phyloP scores from a whole-genome alignment of 2,797 vertebrate species.

The Limnodromus scolopaceus region DNA sequence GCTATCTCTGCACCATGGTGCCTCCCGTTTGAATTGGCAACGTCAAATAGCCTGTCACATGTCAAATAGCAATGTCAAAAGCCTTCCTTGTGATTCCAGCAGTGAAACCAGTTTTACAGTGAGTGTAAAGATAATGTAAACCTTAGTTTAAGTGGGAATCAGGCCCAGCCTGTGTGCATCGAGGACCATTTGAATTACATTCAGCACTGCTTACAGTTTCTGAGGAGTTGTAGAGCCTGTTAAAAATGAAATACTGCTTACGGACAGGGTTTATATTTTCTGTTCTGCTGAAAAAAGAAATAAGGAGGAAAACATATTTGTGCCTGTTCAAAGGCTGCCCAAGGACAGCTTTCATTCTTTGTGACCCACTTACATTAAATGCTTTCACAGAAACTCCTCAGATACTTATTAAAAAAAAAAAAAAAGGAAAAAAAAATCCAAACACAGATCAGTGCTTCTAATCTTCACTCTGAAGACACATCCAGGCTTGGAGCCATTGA shows the following conservation, averaged over 20 bases:
- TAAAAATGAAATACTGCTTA: constrained; percentile 40
- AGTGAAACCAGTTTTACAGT: background rate
- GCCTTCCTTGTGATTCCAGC: background rate
- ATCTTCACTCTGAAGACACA: constrained; percentile 44
- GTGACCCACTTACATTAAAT: constrained; percentile 70
- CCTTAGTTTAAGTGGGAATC: background rate
- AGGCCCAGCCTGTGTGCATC: background rate
- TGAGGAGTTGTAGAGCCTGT: background rate
- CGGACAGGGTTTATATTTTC: constrained; percentile 23
- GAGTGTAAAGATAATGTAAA: background rate
- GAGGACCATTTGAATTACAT: background rate
- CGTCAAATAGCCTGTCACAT: background rate
- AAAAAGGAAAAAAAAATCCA: background rate
- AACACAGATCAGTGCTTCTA: constrained; percentile 12
- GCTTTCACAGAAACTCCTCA: constrained; percentile 35
- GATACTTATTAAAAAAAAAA: background rate
- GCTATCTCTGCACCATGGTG: background rate
- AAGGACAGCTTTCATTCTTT: constrained; percentile 66
- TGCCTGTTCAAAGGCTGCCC: constrained; percentile 54
- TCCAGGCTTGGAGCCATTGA: constrained; percentile 28
- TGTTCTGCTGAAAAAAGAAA: background rate
- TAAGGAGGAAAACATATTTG: background rate
- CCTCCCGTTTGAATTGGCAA: background rate
- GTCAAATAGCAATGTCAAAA: background rate
- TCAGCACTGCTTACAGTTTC: background rate